Conservation (phyloP, 1,140 invertebrate species). For the Steinernema feltiae region DNA sequence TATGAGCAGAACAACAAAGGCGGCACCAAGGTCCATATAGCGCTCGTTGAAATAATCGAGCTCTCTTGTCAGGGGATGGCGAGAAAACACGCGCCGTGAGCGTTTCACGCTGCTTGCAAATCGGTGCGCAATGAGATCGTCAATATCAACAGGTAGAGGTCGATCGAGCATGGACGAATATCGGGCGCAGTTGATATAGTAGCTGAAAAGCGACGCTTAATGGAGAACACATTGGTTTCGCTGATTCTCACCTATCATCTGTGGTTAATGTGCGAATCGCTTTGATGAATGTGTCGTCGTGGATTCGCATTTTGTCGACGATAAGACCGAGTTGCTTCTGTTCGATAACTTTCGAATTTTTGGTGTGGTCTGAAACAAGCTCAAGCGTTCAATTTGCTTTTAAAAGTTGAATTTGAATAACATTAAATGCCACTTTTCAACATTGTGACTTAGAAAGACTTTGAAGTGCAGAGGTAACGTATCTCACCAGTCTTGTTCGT, state of each 20-base stretch:
- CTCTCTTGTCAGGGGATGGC: constrained; percentile 11
- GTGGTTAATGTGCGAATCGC: constrained; percentile 19
- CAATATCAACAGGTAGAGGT: background rate
- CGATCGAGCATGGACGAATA: constrained; percentile 21
- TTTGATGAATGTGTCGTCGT: constrained; percentile 10
- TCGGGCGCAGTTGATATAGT: constrained; percentile 20
- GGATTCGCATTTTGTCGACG: constrained; percentile 26
- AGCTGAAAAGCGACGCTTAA: constrained; percentile 2
- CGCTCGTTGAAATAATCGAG: background rate
- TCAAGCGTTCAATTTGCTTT: background rate
- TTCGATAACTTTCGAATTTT: constrained; percentile 25
- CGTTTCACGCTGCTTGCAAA: constrained; percentile 13
- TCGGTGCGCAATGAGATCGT: constrained; percentile 18
- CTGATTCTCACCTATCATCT: constrained; percentile 3
- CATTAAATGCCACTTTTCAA: too few relatives aligned
- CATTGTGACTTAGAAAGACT: too few relatives aligned
- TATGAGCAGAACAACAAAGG: background rate
- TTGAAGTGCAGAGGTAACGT: too few relatives aligned
- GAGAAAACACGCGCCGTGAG: constrained; percentile 10
- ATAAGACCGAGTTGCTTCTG: constrained; percentile 24
- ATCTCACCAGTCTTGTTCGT: too few relatives aligned
- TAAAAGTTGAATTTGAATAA: background rate
- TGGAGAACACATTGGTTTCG: background rate
- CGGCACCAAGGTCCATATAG: background rate
- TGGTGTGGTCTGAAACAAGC: constrained; percentile 24